Base-by-base conservation (phyloP, 2,113 vertebrate species). In the Otis tarda region DNA sequence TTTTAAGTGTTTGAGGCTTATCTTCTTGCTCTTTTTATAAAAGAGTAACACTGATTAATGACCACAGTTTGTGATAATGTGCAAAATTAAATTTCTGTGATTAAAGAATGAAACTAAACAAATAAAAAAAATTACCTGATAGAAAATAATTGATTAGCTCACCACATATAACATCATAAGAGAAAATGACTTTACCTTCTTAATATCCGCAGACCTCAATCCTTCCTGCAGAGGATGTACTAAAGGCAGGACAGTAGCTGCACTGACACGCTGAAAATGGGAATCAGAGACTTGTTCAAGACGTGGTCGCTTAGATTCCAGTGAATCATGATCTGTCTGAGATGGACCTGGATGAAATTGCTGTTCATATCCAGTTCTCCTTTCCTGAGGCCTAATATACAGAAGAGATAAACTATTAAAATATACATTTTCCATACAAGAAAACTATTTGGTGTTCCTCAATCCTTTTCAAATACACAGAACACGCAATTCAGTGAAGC, bases 251-350 rank as follows among this genome's bases (percentile, higher is more conserved):
- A 99, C 97, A 15, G 98, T 86, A 43, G 98, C 30, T 65, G 98
- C 97, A 80, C 98, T 96, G 71, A 98, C 98, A 61, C 99, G 98
- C 88, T 98, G 96, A 96, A 99, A 99, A 95, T 99, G 99, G 64
- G 98, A 91, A 87, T 99, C 99, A 7, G 98, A 97, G 70, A 99
- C 93, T 30, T 98, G 98, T 25, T 99, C 99, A 91, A 99, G 98
- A 76, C 99, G 99, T 49, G 99, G 99, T 69, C 99, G 98, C 96
- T 99, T 99, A 18, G 98, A 95, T 50, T 99, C 99, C 98, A 99
- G 83, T 43, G 97, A 97, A 76, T 99, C 99, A 83, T 99, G 99
- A 60, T 99, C 99, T 37, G 97, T 74, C 76, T 99, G 98, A 65
- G 98, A 95, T 30, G 98, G 95, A 80, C 98, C 93, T 50, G 98